Percentiles rank a stretch among this genome's conserved stretches.
These are phyloP conservation scores for Hirudo medicinalis DNA, from an alignment of 1,140 invertebrate species.

Conservation along the genomic window DNA sequence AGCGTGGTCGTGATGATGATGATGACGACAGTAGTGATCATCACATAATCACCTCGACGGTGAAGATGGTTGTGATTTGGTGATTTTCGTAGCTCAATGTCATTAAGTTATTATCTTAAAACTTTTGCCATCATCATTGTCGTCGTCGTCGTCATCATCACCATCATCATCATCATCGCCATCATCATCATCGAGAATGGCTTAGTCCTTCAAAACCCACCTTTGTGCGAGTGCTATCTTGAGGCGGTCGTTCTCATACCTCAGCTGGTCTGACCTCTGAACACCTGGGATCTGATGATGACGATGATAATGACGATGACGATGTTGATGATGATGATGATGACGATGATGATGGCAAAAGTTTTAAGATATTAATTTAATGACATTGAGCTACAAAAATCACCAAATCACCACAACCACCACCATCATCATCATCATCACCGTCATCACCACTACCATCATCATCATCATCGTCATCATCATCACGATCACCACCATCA, in stretches of 20 bases:
- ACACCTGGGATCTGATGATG: not conserved
- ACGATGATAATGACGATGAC: too few relatives aligned
- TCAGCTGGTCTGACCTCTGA: slow-evolving; percentile 53
- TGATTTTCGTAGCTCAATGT: too few relatives aligned
- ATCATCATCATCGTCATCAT: not conserved
- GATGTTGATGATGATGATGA: not conserved
- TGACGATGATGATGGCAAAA: too few relatives aligned
- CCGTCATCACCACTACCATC: too few relatives aligned
- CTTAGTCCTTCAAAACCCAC: slow-evolving; percentile 41
- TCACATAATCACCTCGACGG: not conserved
- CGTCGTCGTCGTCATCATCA: not conserved
- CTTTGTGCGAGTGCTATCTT: slow-evolving; percentile 89
- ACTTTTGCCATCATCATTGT: too few relatives aligned
- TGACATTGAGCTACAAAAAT: too few relatives aligned
- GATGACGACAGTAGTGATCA: not conserved
- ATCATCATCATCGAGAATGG: not conserved
- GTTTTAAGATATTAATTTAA: too few relatives aligned
- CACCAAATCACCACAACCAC: not conserved
- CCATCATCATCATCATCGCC: too few relatives aligned
- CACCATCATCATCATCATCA: not conserved
- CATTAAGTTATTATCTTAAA: too few relatives aligned
- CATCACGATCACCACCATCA: not conserved
- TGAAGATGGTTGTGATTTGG: not conserved
- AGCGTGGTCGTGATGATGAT: not conserved
- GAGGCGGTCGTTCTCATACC: slow-evolving; percentile 91